Evolutionary conservation across 2,888 invertebrate species (phyloP).

Genomic region (Andricus quercusramuli): DNA sequence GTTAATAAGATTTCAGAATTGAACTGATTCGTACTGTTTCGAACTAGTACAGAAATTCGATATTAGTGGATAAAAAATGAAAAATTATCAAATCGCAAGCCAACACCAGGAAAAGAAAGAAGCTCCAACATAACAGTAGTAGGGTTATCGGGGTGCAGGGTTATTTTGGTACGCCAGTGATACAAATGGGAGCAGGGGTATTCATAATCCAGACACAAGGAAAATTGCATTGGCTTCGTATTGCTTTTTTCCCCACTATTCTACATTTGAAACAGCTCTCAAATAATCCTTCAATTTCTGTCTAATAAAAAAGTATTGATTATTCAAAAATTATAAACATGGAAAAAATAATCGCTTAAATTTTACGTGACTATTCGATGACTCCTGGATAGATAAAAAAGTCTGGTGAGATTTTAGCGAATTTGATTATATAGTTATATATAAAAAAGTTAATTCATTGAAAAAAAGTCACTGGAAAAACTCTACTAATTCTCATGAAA

Average conservation of each 20-base stretch:
- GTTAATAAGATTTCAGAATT: conserved; percentile 2
- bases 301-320: background rate
- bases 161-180: conserved; percentile 63
- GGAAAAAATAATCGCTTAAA: too few species aligned
- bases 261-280: background rate
- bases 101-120: conserved; percentile 41
- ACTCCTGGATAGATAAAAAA: too few species aligned
- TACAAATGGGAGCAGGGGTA: conserved; percentile 57
- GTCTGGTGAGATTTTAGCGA: too few species aligned
- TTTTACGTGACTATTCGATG: too few species aligned
- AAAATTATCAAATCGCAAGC: conserved; percentile 45
- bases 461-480: too few species aligned
- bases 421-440: too few species aligned
- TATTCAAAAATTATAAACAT: too few species aligned
- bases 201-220: conserved; percentile 14
- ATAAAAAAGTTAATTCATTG: too few species aligned
- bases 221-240: conserved; percentile 5
- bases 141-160: conserved; percentile 60
- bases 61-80: background rate
- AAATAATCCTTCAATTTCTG: background rate
- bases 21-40: background rate
- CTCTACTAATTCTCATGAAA: too few species aligned
- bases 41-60: background rate
- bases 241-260: background rate
- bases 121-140: conserved; percentile 47